phyloP scores from a whole-genome alignment of 2,888 invertebrate species.

The Netelia virgata region DNA sequence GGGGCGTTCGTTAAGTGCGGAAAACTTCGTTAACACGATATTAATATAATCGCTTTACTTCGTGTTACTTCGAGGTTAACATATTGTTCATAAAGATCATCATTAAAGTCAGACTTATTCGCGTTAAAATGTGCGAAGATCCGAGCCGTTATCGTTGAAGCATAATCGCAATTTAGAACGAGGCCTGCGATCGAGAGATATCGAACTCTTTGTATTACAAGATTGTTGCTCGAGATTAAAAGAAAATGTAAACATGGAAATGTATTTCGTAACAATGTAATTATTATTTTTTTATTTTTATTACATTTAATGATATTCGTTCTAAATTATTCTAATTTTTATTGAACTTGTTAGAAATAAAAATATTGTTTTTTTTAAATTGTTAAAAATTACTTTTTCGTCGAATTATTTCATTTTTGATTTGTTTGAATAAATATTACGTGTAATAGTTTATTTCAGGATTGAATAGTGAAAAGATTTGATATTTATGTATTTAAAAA shows the following conservation, averaged over 20 bases:
- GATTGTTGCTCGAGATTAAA: not conserved
- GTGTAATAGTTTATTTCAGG: not conserved
- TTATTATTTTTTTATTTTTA: too few relatives aligned
- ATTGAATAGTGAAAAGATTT: not conserved
- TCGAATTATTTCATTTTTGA: not conserved
- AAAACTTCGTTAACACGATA: slow-evolving; percentile 26
- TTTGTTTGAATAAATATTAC: not conserved
- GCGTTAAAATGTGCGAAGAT: slow-evolving; percentile 1
- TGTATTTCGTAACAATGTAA: not conserved
- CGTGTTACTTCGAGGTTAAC: slow-evolving; percentile 22
- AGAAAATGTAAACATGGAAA: too few relatives aligned
- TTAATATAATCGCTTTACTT: slow-evolving; percentile 21
- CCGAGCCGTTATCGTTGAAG: not conserved
- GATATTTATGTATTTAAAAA: slow-evolving; percentile 20
- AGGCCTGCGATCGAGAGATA: not conserved
- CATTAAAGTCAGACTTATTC: not conserved
- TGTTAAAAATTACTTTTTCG: too few relatives aligned
- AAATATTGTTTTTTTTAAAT: too few relatives aligned
- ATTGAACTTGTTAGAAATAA: too few relatives aligned
- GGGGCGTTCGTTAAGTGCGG: slow-evolving; percentile 3
- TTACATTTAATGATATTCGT: too few relatives aligned
- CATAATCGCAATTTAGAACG: not conserved
- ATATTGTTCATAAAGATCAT: slow-evolving; percentile 6
- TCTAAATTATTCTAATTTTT: too few relatives aligned
- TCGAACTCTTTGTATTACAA: not conserved